A percentile compares a stretch with the other conserved stretches of the same genome.
phyloP scores from a whole-genome alignment of 2,113 vertebrate genomes.

The Ptilorrhoa leucosticta region DNA sequence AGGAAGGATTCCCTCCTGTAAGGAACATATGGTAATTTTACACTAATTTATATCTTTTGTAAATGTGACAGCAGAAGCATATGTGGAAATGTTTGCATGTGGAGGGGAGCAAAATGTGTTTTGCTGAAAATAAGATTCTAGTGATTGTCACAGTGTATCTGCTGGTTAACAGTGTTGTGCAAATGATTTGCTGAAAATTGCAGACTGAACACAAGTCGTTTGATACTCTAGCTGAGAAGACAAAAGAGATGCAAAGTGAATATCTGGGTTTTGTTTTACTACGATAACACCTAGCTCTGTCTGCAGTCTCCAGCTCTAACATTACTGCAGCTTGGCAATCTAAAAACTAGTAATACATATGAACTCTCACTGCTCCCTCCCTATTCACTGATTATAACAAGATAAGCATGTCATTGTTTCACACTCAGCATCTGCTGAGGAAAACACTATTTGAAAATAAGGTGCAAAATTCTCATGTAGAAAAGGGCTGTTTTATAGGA shows the following conservation, averaged over 20 bases:
- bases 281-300: rapidly evolving
- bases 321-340: background rate
- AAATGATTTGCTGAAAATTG: background rate
- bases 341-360: background rate
- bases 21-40: conserved; percentile 18
- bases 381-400: background rate
- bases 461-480: background rate
- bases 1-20: background rate
- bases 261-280: background rate
- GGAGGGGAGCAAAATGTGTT: background rate
- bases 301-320: background rate
- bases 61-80: conserved; percentile 23
- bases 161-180: background rate
- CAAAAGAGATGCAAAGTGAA: background rate
- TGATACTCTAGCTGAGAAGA: background rate
- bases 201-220: background rate
- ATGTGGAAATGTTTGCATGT: conserved; percentile 13
- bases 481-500: background rate
- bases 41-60: background rate
- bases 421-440: background rate
- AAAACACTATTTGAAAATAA: background rate
- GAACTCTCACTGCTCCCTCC: background rate
- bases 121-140: conserved; percentile 20
- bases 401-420: background rate
- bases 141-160: background rate